Evolutionary conservation across 2,888 invertebrate genomes (phyloP), one percentile per base, ranked within the genome.

Genomic region (Thymelicus acteon): DNA sequence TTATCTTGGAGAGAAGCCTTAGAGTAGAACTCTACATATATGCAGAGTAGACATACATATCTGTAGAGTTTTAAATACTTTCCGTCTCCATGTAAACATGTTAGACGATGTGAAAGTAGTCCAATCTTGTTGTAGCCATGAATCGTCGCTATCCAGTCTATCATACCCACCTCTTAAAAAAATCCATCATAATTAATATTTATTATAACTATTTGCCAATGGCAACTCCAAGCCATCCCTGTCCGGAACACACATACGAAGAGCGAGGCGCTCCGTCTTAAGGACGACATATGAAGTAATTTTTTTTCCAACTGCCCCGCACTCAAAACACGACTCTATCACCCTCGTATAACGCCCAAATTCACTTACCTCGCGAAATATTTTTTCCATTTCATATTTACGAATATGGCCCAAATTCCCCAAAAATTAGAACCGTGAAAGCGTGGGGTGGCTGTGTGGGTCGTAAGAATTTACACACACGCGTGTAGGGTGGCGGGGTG

Each of bases 331-430:
- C 72, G 73, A 85, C 89, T 84, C 78, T 90, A 85, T 71, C 40
- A 0, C 69, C 15, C 2, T 1, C 37, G 7, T 1, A 77, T 83
- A 92, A 75, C 79, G 85, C 81, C 72, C 73, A 85, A 80, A 88
- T 74, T 88, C 71, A 73, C n/a, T 66, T 74, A 79, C 72, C 72
- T 77, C 86, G 88, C 87, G 88, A 90, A 92, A 93, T 93, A 93
- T 93, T 93, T 93, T 93, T 93, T 93, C 93, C 93, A 93, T 93
- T 93, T 93, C 93, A 94, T 93, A 94, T 94, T 94, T 94, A 94
- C 94, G 94, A 94, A 94, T 94, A 94, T 94, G 93, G 92, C 94
- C 93, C 93, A 93, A 94, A 94, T 94, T 94, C 94, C 91, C 93
- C 88, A 94, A 94, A 94, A 94, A 94, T 94, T 94, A 94, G 94